Evolutionary conservation across 2,113 vertebrate species (phyloP).

Genomic region (Tyto alba): DNA sequence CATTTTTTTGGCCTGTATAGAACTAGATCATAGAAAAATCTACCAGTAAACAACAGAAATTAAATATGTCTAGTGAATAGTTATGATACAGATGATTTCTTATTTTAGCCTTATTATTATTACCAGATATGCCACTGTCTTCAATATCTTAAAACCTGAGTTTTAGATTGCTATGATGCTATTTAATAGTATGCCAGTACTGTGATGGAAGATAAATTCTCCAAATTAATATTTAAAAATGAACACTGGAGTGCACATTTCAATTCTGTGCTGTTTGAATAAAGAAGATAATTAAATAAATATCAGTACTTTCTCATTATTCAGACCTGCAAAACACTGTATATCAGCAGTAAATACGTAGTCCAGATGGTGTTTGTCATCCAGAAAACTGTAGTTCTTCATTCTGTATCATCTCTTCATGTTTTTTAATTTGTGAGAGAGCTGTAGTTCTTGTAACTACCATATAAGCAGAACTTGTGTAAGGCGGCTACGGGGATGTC

Average conservation of each 20-base stretch:
- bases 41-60: background rate
- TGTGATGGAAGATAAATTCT: background rate
- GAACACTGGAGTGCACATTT: background rate
- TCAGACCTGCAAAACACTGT: background rate
- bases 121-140: background rate
- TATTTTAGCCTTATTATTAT: background rate
- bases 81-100: background rate
- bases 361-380: constrained; percentile 19
- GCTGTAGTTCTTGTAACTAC: background rate
- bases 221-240: background rate
- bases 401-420: background rate
- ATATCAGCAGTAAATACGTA: background rate
- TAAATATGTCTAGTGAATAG: background rate
- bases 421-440: background rate
- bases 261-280: background rate
- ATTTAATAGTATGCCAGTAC: background rate
- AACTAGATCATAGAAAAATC: background rate
- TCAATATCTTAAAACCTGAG: background rate
- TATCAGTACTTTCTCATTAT: background rate
- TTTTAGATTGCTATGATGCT: background rate
- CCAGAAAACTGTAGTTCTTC: background rate
- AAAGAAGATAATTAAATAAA: background rate
- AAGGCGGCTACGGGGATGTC: background rate
- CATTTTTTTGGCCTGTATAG: rapidly evolving
- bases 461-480: background rate